Percentiles rank a stretch among this genome's conserved stretches.
Conservation (phyloP, 2,113 vertebrate genomes). For the Phoenicopterus ruber region DNA sequence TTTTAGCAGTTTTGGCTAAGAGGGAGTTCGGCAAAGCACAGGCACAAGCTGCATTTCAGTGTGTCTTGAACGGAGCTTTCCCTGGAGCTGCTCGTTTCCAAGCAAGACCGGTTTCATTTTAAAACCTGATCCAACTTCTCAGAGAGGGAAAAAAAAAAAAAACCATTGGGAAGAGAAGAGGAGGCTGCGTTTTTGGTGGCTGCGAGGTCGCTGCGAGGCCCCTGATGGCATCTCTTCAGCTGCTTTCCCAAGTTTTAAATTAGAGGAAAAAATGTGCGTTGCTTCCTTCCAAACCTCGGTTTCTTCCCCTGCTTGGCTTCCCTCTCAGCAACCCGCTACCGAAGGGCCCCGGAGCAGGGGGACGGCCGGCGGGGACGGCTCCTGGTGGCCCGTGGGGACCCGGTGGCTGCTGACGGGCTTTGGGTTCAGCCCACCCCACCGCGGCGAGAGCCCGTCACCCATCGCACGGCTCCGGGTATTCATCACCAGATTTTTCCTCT, state of each 20-base stretch:
- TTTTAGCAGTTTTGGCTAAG: not conserved
- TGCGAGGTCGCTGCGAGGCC: conserved; percentile 19
- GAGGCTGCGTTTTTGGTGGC: not conserved
- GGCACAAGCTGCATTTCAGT: not conserved
- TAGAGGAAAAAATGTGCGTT: conserved; percentile 22
- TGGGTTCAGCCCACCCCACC: not conserved
- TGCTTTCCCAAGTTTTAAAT: conserved; percentile 34
- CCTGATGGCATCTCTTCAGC: conserved; percentile 53
- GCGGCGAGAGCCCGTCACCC: not conserved
- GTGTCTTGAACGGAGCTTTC: not conserved
- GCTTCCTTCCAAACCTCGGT: conserved; percentile 32
- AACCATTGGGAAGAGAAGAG: not conserved
- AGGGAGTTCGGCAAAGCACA: not conserved
- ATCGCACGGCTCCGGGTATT: not conserved
- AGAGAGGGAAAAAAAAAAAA: not conserved
- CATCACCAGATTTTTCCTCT: not conserved
- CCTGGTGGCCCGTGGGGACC: not conserved
- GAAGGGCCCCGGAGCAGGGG: not conserved
- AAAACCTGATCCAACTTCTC: not conserved
- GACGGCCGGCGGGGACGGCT: fast-evolving
- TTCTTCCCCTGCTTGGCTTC: not conserved
- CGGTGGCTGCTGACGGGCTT: not conserved
- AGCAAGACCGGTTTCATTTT: not conserved
- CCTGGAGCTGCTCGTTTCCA: not conserved
- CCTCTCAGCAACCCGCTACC: fast-evolving